These are phyloP conservation scores for Ochropleura leucogaster DNA, from an alignment of 2,888 invertebrate species.

Conservation along the genomic window DNA sequence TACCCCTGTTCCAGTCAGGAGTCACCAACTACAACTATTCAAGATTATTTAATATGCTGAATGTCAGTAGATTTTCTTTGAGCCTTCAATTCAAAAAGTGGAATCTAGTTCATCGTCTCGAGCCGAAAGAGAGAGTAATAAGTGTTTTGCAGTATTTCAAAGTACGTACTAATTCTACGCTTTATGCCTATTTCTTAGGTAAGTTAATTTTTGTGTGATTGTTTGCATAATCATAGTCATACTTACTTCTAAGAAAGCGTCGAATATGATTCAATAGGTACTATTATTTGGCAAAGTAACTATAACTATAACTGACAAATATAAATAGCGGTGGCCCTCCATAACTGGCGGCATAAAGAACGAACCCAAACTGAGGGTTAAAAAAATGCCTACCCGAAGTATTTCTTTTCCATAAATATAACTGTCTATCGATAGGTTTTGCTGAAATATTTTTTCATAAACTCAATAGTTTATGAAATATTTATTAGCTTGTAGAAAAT, in stretches of 20 bases:
- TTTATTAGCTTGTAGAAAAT: no score
- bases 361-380: no score
- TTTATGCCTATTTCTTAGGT: constrained; percentile 83
- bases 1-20: constrained; percentile 78
- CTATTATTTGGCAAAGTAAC: neutral
- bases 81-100: constrained; percentile 64
- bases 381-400: no score
- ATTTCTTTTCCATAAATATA: no score
- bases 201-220: constrained; percentile 46
- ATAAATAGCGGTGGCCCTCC: no score
- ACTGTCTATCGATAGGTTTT: no score
- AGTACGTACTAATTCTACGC: constrained; percentile 83
- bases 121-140: constrained; percentile 60
- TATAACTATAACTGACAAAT: no score
- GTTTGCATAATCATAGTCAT: neutral
- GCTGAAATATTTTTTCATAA: no score
- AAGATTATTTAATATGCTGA: constrained; percentile 77
- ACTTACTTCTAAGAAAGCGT: neutral
- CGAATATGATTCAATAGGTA: neutral
- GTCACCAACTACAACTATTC: constrained; percentile 77
- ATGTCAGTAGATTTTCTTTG: constrained; percentile 76
- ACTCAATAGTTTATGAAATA: no score
- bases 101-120: constrained; percentile 50
- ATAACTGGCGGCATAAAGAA: no score
- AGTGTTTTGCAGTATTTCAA: constrained; percentile 85